Conservation (phyloP, 2,888 invertebrate species). For the Aquatica leii region DNA sequence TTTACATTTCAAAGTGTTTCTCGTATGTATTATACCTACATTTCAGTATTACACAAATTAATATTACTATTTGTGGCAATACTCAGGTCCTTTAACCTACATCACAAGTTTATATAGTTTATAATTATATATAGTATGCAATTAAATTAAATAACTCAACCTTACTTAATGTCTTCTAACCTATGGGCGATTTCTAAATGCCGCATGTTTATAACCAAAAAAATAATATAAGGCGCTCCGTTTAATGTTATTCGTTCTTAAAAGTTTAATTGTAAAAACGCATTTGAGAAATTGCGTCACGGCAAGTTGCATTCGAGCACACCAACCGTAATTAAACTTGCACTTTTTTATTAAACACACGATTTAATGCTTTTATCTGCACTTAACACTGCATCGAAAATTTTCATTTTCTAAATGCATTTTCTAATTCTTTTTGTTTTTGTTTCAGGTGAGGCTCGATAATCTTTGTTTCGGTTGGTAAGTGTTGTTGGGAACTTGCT, state of each 20-base stretch:
- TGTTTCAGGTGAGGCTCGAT: background rate
- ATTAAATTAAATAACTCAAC: slow-evolving; percentile 14
- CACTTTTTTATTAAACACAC: slow-evolving; percentile 15
- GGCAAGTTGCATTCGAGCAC: background rate
- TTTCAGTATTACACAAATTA: slow-evolving; percentile 19
- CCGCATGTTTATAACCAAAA: background rate
- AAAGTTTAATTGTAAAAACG: slow-evolving; percentile 8
- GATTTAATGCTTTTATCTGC: background rate
- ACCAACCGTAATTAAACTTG: slow-evolving; percentile 22
- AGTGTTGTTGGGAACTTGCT: background rate
- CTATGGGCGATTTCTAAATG: background rate
- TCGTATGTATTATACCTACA: slow-evolving; percentile 8
- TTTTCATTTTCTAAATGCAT: background rate
- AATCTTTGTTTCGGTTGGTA: background rate
- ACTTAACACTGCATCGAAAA: background rate
- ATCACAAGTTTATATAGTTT: slow-evolving; percentile 8
- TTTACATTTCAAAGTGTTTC: slow-evolving; percentile 29
- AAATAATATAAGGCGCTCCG: background rate
- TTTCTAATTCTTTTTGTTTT: background rate
- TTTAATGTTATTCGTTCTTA: background rate
- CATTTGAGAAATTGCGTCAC: slow-evolving; percentile 8
- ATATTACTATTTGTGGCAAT: slow-evolving; percentile 15
- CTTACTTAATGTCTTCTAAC: slow-evolving; percentile 3
- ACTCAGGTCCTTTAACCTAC: slow-evolving; percentile 5
- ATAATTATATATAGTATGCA: slow-evolving; percentile 12